A percentile compares a stretch with the other conserved stretches of the same genome.
Conservation (phyloP, 2,113 vertebrate genomes). For the Syngnathus typhle region DNA sequence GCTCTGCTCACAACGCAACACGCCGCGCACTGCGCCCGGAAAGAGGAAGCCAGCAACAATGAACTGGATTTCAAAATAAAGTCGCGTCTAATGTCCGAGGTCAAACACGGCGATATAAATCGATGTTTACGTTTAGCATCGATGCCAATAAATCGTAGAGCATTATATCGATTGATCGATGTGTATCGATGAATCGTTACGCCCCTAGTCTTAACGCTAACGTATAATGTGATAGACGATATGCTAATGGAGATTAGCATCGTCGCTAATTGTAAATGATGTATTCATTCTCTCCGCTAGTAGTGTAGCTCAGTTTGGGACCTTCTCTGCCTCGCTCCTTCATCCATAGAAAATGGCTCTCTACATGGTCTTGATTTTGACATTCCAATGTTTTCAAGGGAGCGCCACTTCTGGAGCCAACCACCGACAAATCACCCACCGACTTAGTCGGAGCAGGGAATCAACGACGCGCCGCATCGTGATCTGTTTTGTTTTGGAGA, state of each 20-base stretch:
- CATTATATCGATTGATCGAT: too few relatives aligned
- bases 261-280: neutral
- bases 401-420: neutral
- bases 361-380: neutral
- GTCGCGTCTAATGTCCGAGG: too few relatives aligned
- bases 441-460: neutral
- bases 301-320: neutral
- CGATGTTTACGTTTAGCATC: too few relatives aligned
- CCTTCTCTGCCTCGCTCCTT: neutral
- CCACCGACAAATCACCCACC: neutral
- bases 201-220: neutral
- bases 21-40: too few relatives aligned
- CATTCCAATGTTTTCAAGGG: neutral
- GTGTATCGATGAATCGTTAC: too few relatives aligned
- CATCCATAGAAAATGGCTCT: too few relatives aligned
- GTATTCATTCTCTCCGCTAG: neutral
- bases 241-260: neutral
- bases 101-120: too few relatives aligned
- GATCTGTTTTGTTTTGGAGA: conserved; percentile 7
- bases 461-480: neutral
- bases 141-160: too few relatives aligned
- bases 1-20: too few relatives aligned
- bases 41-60: too few relatives aligned
- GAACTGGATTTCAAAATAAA: too few relatives aligned
- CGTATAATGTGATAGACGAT: neutral